phyloP scores from a whole-genome alignment of 2,888 invertebrate species.

The Campaea margaritaria region DNA sequence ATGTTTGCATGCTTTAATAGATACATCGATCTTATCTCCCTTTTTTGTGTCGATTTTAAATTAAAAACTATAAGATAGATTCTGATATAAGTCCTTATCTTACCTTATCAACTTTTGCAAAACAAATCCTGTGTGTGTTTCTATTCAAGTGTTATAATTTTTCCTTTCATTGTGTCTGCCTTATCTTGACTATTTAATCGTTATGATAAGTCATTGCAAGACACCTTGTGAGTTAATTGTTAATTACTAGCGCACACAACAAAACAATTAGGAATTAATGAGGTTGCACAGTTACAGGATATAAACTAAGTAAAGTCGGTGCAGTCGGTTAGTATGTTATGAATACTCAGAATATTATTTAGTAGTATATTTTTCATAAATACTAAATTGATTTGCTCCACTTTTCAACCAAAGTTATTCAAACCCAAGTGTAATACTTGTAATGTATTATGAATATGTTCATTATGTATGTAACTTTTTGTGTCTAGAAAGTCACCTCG shows the following conservation, averaged over 20 bases:
- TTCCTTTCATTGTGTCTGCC: slow-evolving; percentile 40
- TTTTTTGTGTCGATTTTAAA: no score
- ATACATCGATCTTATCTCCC: no score
- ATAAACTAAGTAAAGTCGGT: not conserved
- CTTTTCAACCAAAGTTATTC: slow-evolving; percentile 3
- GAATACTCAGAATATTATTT: no score
- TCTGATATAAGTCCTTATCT: no score
- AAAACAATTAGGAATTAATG: slow-evolving; percentile 4
- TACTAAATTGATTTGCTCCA: not conserved
- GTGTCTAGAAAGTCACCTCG: slow-evolving; percentile 20
- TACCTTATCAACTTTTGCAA: slow-evolving; percentile 21
- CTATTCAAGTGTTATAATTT: slow-evolving; percentile 37
- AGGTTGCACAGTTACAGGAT: slow-evolving; percentile 1
- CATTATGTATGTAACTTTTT: slow-evolving; percentile 1
- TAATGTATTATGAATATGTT: slow-evolving; percentile 2
- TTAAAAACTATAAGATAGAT: no score
- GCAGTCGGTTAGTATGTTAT: slow-evolving; percentile 4
- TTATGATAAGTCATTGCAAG: slow-evolving; percentile 45
- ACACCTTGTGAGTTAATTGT: slow-evolving; percentile 28
- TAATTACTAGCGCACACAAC: slow-evolving; percentile 26
- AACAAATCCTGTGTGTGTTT: slow-evolving; percentile 29
- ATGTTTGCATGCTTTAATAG: no score
- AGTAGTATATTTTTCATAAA: not conserved
- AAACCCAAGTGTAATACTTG: not conserved
- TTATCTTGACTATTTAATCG: slow-evolving; percentile 48